A percentile compares a stretch with the other conserved stretches of the same genome.
Evolutionary conservation across 2,113 vertebrate species (phyloP).

Genomic region (Leptosomus discolor): DNA sequence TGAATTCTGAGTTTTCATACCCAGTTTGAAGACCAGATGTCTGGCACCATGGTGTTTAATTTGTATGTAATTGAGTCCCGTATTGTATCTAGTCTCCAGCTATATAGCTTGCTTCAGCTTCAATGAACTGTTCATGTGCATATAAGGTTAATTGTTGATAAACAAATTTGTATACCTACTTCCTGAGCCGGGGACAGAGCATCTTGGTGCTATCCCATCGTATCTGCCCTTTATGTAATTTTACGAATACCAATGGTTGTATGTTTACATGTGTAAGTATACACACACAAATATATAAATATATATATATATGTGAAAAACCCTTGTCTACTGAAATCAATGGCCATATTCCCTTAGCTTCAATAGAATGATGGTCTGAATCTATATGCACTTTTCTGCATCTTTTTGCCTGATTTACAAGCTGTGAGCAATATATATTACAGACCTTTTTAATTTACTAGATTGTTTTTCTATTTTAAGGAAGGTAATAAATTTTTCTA

Average conservation of each 20-base stretch:
- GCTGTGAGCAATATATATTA: background rate
- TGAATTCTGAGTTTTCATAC: background rate
- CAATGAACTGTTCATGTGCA: background rate
- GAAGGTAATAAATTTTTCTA: background rate
- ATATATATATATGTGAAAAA: background rate
- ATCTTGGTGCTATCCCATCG: background rate
- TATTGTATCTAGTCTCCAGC: background rate
- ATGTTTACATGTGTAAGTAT: background rate
- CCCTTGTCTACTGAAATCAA: background rate
- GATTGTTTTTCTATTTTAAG: background rate
- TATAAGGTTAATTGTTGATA: background rate
- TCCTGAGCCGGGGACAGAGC: background rate
- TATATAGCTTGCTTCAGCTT: background rate
- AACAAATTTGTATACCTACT: background rate
- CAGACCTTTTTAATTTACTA: background rate
- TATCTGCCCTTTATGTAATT: background rate
- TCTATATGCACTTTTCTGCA: background rate
- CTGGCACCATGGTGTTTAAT: background rate
- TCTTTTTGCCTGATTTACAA: background rate
- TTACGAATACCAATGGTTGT: background rate
- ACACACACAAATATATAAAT: background rate
- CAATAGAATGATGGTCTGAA: background rate
- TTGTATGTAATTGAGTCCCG: background rate
- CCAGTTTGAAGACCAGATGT: background rate
- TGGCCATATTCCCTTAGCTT: background rate